Percentiles rank a stretch among this genome's conserved stretches.
These are phyloP conservation scores for Ciconia maguari DNA, from an alignment of 2,113 vertebrate genomes.

Conservation along the genomic window DNA sequence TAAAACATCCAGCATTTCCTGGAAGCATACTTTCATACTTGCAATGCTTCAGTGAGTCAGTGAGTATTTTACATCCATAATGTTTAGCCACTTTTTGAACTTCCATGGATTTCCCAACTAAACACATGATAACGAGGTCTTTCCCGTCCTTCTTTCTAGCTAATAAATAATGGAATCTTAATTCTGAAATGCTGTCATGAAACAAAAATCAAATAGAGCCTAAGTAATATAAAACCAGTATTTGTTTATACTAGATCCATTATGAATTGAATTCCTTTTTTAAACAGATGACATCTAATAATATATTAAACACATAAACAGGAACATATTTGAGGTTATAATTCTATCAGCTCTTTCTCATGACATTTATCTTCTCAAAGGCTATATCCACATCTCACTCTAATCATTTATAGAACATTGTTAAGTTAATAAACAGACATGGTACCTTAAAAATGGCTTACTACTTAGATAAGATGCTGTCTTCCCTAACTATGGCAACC, in stretches of 20 bases:
- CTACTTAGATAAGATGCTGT: neutral
- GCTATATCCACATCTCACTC: neutral
- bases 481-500: neutral
- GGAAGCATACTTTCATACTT: rapidly evolving
- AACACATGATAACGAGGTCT: neutral
- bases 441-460: neutral
- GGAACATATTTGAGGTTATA: neutral
- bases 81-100: neutral
- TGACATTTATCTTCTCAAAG: neutral
- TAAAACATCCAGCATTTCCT: neutral
- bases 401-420: neutral
- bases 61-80: neutral
- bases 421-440: neutral
- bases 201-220: constrained; percentile 17
- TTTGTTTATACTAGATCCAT: constrained; percentile 18
- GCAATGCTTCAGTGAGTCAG: neutral
- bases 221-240: constrained; percentile 1
- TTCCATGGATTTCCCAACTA: neutral
- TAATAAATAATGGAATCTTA: constrained; percentile 18
- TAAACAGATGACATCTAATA: constrained; percentile 41
- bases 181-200: neutral
- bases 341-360: constrained; percentile 9
- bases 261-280: constrained; percentile 5
- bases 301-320: constrained; percentile 29
- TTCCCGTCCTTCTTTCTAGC: neutral